These are phyloP conservation scores for Copidosoma aretas DNA, from an alignment of 2,888 invertebrate species.

Conservation along the genomic window DNA sequence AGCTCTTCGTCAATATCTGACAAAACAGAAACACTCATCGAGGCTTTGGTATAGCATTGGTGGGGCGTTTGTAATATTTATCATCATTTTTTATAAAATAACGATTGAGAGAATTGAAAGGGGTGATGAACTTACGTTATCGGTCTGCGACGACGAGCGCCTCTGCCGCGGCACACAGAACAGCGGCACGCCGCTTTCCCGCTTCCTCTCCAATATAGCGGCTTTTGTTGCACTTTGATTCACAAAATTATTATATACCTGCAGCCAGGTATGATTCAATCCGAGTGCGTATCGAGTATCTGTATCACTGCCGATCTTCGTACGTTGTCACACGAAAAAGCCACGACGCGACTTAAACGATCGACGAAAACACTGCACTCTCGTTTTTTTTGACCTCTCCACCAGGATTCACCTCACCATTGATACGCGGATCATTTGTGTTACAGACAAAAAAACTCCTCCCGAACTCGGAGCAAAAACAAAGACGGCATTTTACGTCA, in stretches of 20 bases:
- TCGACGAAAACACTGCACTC: background rate
- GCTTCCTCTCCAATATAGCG: slow-evolving; percentile 62
- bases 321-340: background rate
- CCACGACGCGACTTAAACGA: background rate
- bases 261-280: background rate
- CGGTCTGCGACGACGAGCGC: slow-evolving; percentile 67
- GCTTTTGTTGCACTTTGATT: slow-evolving; percentile 39
- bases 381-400: too few relatives aligned
- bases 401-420: too few relatives aligned
- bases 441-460: too few relatives aligned
- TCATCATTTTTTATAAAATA: too few relatives aligned
- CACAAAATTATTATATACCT: background rate
- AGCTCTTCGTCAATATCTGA: too few relatives aligned
- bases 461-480: too few relatives aligned
- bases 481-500: too few relatives aligned
- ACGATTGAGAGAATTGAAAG: slow-evolving; percentile 2
- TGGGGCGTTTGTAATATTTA: too few relatives aligned
- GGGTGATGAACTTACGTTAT: slow-evolving; percentile 63
- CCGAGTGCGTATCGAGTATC: background rate
- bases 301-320: background rate
- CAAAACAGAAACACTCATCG: background rate
- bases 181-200: slow-evolving; percentile 66
- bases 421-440: too few relatives aligned
- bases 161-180: slow-evolving; percentile 70
- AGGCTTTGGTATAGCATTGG: background rate